A percentile compares a stretch with the other conserved stretches of the same genome.
Conservation (phyloP, 2,797 vertebrate genomes). For the Anas georgica region DNA sequence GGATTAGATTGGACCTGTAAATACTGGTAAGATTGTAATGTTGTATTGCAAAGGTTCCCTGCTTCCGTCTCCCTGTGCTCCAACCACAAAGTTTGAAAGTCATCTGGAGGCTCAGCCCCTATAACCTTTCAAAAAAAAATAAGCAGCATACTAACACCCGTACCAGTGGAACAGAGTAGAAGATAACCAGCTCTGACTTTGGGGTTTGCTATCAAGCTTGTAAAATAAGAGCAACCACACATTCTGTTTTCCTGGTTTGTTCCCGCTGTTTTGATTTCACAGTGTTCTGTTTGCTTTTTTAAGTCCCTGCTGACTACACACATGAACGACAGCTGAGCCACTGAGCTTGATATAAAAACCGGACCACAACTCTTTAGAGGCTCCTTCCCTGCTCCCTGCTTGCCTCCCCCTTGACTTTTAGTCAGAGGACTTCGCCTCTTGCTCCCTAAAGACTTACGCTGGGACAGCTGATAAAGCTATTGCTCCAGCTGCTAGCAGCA, state of each 20-base stretch:
- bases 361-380: not conserved
- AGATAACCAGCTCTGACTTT: not conserved
- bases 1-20: not conserved
- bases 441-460: not conserved
- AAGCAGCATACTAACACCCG: not conserved
- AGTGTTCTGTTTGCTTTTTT: not conserved
- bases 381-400: too few species aligned
- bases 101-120: not conserved
- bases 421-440: not conserved
- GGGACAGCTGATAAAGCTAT: not conserved
- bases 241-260: not conserved
- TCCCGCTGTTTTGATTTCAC: not conserved
- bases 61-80: not conserved
- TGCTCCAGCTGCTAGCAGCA: not conserved
- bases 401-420: not conserved
- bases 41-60: not conserved
- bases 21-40: not conserved
- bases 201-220: not conserved
- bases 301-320: not conserved
- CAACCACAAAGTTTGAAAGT: not conserved
- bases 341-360: not conserved
- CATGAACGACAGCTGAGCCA: not conserved
- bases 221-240: not conserved
- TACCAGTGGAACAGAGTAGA: not conserved
- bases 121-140: not conserved